Base-by-base conservation (phyloP, 1,140 invertebrate species). In the Drosophila orena region DNA sequence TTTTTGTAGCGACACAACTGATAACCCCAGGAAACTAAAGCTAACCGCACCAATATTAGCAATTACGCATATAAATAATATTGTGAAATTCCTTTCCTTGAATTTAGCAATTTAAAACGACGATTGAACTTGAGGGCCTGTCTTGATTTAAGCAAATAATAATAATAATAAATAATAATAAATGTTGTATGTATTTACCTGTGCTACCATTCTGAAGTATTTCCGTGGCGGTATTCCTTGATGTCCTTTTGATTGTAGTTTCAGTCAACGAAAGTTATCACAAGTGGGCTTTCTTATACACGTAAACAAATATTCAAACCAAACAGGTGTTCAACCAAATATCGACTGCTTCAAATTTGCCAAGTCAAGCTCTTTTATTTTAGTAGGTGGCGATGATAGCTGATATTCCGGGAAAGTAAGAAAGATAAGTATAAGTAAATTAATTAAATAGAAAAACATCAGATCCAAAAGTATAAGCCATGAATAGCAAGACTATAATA, bases 351-450 rank as follows among this genome's bases (percentile, higher is more conserved):
- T n/a, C 40, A 17, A 20, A 27, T 20, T 8, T 15, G 24, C 20
- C 22, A 11, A 47, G 64, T 22, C 49, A 22, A 37, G 24, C 50
- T 27, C 44, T 71, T 57, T 70, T 40, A 40, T 65, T 66, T 6
- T 2, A 24, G 37, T 20, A 5, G 34, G 12, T 8, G 24, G 12
- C 15, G 2, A 38, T 34, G 68, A 71, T 71, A 70, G 47, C 44
- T 35, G 6, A 14, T 17, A 38, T 70, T 70, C 50, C 24, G 20
- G 35, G 64, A 70, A 70, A 3, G 22, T 38, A 10, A 44, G n/a
- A 47, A 34, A 68, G 47, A 69, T 69, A 68, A 57, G 27, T 70
- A 35, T 30, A 49, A 50, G 35, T 44, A 43, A 71, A 44, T 72
- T 50, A 44, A 71, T 27, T 59, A 30, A 37, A 54, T 37, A 4